Evolutionary conservation across 2,888 invertebrate genomes (phyloP).

Genomic region (Hirtodrosophila histrioides): DNA sequence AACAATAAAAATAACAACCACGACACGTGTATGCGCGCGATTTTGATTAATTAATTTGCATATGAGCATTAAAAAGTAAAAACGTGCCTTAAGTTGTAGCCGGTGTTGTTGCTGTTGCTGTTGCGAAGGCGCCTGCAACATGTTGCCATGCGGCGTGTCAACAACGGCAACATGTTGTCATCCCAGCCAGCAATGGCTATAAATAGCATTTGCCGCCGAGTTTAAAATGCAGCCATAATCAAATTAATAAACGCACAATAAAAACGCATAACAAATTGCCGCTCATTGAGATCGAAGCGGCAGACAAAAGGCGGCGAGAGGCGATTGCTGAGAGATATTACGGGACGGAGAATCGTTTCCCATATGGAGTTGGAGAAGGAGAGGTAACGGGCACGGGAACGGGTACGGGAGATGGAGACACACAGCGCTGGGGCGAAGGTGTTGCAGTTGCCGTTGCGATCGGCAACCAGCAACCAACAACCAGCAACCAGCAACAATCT

Average conservation of each 20-base stretch:
- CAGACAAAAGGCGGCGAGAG: constrained; percentile 42
- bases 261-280: constrained; percentile 82
- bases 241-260: constrained; percentile 81
- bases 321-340: not conserved
- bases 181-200: constrained; percentile 30
- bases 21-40: constrained; percentile 64
- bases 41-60: constrained; percentile 81
- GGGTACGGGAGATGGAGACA: constrained; percentile 23
- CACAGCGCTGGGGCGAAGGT: constrained; percentile 36
- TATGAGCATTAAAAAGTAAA: constrained; percentile 60
- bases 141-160: constrained; percentile 35
- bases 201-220: constrained; percentile 53
- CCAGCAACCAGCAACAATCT: constrained; percentile 11
- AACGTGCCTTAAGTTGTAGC: constrained; percentile 49
- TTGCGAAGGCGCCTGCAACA: constrained; percentile 38
- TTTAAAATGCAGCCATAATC: constrained; percentile 67
- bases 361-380: not conserved
- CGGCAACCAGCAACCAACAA: constrained; percentile 7
- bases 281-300: constrained; percentile 53
- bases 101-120: constrained; percentile 19
- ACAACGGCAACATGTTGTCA: constrained; percentile 41
- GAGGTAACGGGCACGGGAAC: not conserved
- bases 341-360: too few relatives aligned
- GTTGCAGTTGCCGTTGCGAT: constrained; percentile 10
- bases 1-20: constrained; percentile 26